phyloP scores from a whole-genome alignment of 2,888 invertebrate species.

The Eupithecia exiguata region DNA sequence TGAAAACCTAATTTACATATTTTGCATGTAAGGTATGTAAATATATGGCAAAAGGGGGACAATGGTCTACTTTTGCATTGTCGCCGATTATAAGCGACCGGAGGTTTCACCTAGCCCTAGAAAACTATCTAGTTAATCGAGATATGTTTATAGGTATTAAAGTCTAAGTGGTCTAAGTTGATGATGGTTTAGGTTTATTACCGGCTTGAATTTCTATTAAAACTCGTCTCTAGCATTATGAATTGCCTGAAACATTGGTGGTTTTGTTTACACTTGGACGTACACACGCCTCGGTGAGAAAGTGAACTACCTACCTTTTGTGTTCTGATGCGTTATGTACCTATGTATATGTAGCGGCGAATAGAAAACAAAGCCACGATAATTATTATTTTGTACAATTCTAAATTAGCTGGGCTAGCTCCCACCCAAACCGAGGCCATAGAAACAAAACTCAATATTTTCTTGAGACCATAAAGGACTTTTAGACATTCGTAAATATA shows the following conservation, averaged over 20 bases:
- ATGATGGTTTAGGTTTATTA: background rate
- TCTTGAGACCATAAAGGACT: no score
- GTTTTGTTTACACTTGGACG: background rate
- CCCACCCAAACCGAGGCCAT: no score
- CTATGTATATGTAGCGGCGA: no score
- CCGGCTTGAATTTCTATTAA: background rate
- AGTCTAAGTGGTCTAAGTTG: background rate
- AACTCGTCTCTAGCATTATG: background rate
- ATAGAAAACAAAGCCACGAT: background rate
- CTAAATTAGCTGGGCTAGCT: background rate
- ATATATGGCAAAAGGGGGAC: constrained; percentile 43
- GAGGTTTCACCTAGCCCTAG: constrained; percentile 39
- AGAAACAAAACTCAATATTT: no score
- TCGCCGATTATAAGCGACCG: constrained; percentile 46
- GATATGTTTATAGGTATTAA: background rate
- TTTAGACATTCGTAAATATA: no score
- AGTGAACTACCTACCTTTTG: background rate
- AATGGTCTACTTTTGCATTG: constrained; percentile 56
- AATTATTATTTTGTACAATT: background rate
- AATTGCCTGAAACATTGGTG: no score
- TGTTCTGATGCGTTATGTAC: background rate
- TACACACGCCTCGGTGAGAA: background rate
- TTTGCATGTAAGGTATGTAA: constrained; percentile 42
- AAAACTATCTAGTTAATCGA: constrained; percentile 8
- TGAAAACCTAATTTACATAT: constrained; percentile 20